Percentiles rank a stretch among this genome's conserved stretches.
These are phyloP conservation scores for Spodoptera litura DNA, from an alignment of 1,140 invertebrate species.

Conservation along the genomic window DNA sequence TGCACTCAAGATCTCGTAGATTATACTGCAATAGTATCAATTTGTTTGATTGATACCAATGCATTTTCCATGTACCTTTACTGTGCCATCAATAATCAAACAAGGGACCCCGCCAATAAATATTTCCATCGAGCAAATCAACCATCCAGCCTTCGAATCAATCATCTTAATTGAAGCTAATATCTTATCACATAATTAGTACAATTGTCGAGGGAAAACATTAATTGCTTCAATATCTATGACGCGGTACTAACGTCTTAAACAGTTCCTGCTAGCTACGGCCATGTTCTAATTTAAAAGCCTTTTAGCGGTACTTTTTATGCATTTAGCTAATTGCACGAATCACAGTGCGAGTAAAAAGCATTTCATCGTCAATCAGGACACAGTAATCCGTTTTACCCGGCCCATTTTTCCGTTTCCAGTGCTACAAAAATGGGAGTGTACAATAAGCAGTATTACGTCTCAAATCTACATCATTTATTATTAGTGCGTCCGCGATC, in stretches of 20 bases:
- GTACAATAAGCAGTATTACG: conserved; percentile 13
- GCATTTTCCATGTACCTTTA: conserved; percentile 4
- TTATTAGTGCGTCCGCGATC: conserved; percentile 59
- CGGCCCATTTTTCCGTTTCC: not conserved
- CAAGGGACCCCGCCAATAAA: conserved; percentile 31
- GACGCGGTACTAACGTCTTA: conserved; percentile 13
- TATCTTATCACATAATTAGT: conserved; percentile 48
- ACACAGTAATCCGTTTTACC: conserved; percentile 31
- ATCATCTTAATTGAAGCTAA: conserved; percentile 51
- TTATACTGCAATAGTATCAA: not conserved
- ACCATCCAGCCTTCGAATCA: conserved; percentile 47
- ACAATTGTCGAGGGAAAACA: conserved; percentile 45
- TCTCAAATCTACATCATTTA: conserved; percentile 30
- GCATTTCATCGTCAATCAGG: conserved; percentile 3
- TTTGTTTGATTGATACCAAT: not conserved
- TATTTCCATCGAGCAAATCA: conserved; percentile 43
- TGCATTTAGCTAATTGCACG: conserved; percentile 2
- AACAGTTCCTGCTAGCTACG: conserved; percentile 3
- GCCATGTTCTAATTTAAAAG: not conserved
- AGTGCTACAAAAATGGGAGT: conserved; percentile 20
- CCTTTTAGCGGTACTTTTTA: not conserved
- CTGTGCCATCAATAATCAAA: conserved; percentile 2
- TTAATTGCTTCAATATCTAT: conserved; percentile 43
- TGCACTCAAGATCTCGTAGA: not conserved
- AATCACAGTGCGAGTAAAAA: conserved; percentile 25